phyloP scores from a whole-genome alignment of 2,113 vertebrate genomes.

The Felis catus region F.catus_Fca126_mat1.0 CM031420.1:144353001-144353500 shows the following conservation, averaged over 20 bases:
- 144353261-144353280: background rate
- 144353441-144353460: background rate
- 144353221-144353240: background rate
- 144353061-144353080: background rate
- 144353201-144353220: background rate
- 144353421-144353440: background rate
- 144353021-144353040: background rate
- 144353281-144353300: fast-evolving
- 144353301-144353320: background rate
- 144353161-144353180: background rate
- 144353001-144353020: background rate
- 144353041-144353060: background rate
- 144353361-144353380: background rate
- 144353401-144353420: background rate
- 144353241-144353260: background rate
- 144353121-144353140: background rate
- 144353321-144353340: background rate
- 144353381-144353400: background rate
- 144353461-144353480: background rate
- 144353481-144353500: background rate
- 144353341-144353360: background rate
- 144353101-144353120: background rate
- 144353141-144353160: background rate
- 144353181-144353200: background rate
- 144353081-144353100: background rate